Percentiles rank a stretch among this genome's conserved stretches.
These are phyloP conservation scores for Artibeus jamaicensis DNA, from an alignment of 2,797 vertebrate species.

Conservation along the genomic window DNA sequence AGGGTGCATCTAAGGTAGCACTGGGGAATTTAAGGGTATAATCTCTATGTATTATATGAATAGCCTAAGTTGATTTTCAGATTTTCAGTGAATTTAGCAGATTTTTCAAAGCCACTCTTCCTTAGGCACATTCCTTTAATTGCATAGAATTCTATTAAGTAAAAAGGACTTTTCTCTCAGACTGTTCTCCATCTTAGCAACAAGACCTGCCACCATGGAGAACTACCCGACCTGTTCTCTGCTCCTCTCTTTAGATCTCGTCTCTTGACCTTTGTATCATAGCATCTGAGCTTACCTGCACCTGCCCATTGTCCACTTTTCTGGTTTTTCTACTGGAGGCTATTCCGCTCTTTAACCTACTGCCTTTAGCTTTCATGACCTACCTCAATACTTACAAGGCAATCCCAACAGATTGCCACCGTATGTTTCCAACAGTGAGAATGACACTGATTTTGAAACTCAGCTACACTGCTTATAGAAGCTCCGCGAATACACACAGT, in stretches of 20 bases:
- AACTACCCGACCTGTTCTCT: not conserved
- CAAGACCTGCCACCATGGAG: not conserved
- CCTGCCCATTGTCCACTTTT: not conserved
- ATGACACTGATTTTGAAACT: constrained; percentile 18
- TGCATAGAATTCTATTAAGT: not conserved
- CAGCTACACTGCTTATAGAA: not conserved
- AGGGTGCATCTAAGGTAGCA: not conserved
- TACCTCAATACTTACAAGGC: not conserved
- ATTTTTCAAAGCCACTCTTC: not conserved
- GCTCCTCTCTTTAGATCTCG: not conserved
- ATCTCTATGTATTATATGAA: not conserved
- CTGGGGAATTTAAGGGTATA: not conserved
- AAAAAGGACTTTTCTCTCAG: not conserved
- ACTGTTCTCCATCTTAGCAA: not conserved
- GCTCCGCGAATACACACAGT: not conserved
- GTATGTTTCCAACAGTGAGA: not conserved
- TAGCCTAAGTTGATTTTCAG: not conserved
- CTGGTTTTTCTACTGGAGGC: not conserved
- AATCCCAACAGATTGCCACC: not conserved
- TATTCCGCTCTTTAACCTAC: not conserved
- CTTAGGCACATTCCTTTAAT: not conserved
- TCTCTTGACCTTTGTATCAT: not conserved
- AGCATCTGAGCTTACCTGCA: not conserved
- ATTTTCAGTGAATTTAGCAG: not conserved
- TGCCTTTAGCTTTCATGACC: not conserved